These are phyloP conservation scores for Harpalus rufipes DNA, from an alignment of 2,888 invertebrate genomes.

Conservation along the genomic window DNA sequence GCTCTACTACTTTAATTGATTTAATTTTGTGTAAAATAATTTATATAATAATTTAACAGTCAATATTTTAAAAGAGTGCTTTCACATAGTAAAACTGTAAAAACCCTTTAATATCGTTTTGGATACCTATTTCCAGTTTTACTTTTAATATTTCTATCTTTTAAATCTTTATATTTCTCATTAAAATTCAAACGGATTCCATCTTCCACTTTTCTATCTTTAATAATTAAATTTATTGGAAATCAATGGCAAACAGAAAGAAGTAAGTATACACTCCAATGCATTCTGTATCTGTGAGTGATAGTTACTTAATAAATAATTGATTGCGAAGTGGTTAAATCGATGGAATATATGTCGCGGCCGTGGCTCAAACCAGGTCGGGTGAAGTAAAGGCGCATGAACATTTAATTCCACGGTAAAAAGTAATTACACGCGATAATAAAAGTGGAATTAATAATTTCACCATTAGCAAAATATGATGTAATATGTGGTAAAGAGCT, in stretches of 20 bases:
- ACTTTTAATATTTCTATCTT: not conserved
- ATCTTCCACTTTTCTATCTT: not conserved
- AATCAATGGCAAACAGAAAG: not conserved
- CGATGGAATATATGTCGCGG: conserved; percentile 39
- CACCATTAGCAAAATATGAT: conserved; percentile 18
- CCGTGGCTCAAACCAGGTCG: conserved; percentile 35
- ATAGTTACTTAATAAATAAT: conserved; percentile 35
- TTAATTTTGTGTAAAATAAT: too few species aligned
- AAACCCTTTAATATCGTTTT: too few species aligned
- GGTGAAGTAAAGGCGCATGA: conserved; percentile 21
- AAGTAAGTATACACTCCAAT: not conserved
- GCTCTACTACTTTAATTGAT: too few species aligned
- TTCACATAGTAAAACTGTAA: too few species aligned
- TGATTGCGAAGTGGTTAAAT: conserved; percentile 23
- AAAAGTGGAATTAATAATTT: conserved; percentile 14
- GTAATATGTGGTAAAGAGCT: conserved; percentile 14
- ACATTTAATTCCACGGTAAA: conserved; percentile 27
- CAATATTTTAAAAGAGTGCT: too few species aligned
- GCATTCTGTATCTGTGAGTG: conserved; percentile 5
- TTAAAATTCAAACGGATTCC: not conserved
- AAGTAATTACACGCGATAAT: conserved; percentile 35
- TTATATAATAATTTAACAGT: too few species aligned
- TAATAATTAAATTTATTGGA: conserved; percentile 22
- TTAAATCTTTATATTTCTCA: not conserved
- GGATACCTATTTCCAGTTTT: too few species aligned